Conservation (phyloP, 2,797 vertebrate genomes). For the Peromyscus nudipes region DNA sequence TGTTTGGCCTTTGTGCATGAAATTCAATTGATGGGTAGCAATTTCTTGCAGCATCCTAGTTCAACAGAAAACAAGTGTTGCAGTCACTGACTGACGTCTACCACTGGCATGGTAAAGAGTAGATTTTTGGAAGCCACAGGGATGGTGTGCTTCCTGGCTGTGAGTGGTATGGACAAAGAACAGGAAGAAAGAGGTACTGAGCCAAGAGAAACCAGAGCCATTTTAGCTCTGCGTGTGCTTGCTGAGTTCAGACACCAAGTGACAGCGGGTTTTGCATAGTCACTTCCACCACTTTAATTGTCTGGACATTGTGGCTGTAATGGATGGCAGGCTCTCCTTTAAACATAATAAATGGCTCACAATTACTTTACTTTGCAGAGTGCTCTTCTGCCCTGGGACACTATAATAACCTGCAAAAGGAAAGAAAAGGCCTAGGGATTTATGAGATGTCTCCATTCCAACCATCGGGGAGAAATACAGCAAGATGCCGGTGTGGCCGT, state of each 20-base stretch:
- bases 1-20: not conserved
- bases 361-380: slow-evolving; percentile 77
- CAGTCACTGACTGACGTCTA: not conserved
- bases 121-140: not conserved
- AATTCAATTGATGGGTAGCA: not conserved
- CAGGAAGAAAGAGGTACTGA: not conserved
- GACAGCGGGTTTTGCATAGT: slow-evolving; percentile 61
- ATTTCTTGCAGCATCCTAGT: not conserved
- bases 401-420: slow-evolving; percentile 66
- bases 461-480: slow-evolving; percentile 70
- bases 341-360: slow-evolving; percentile 74
- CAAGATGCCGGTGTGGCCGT: not conserved
- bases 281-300: slow-evolving; percentile 58
- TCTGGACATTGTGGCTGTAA: slow-evolving; percentile 30
- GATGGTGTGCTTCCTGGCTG: slow-evolving; percentile 1
- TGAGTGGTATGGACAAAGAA: not conserved
- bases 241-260: not conserved
- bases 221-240: not conserved
- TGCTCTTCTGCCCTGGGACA: slow-evolving; percentile 62
- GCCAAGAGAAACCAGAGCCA: not conserved
- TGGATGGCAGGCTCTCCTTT: slow-evolving; percentile 62
- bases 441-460: slow-evolving; percentile 80
- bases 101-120: not conserved
- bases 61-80: not conserved
- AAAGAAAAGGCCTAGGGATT: slow-evolving; percentile 71